Percentiles rank a stretch among this genome's conserved stretches.
phyloP scores from a whole-genome alignment of 2,797 vertebrate genomes.

The Macrochelys suwanniensis region DNA sequence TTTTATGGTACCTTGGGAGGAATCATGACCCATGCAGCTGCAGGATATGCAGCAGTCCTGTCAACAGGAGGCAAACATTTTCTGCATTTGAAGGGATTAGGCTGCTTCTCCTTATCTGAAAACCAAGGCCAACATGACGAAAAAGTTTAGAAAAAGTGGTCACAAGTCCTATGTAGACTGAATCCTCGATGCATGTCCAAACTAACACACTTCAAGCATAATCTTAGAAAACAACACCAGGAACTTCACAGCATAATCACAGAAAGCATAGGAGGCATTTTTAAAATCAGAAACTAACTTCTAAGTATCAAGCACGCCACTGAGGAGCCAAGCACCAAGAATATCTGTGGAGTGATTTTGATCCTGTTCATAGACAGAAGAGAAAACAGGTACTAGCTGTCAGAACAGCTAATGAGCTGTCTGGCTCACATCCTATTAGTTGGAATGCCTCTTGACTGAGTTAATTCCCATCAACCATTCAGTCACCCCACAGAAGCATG shows the following conservation, averaged over 20 bases:
- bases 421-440: background rate
- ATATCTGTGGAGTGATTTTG: background rate
- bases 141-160: background rate
- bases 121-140: background rate
- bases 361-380: background rate
- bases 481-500: background rate
- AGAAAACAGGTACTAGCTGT: background rate
- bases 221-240: background rate
- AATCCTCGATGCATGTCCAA: background rate
- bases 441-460: background rate
- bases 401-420: background rate
- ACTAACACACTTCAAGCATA: background rate
- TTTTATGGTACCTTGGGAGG: background rate
- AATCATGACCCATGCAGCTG: background rate
- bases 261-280: background rate
- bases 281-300: background rate
- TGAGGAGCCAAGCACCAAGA: accelerated
- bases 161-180: background rate
- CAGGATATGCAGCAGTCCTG: background rate
- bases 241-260: accelerated
- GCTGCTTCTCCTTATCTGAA: conserved; percentile 1
- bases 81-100: no score
- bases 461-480: background rate
- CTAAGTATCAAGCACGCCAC: background rate
- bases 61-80: background rate